Percentiles rank a stretch among this genome's conserved stretches.
Conservation (phyloP, 2,797 vertebrate genomes). For the Dromococcyx pavoninus region DNA sequence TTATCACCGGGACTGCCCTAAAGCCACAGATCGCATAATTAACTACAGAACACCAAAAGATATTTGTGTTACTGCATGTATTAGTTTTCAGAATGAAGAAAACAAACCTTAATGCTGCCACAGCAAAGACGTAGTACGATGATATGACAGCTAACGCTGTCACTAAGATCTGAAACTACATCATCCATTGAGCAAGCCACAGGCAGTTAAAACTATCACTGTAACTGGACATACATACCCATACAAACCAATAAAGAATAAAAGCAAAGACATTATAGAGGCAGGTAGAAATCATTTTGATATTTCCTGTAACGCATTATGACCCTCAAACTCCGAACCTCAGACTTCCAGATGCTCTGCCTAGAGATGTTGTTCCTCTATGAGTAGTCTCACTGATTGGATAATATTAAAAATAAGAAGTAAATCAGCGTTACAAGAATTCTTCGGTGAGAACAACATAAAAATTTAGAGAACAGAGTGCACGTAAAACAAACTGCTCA, state of each 20-base stretch:
- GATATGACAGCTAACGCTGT: background rate
- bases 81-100: background rate
- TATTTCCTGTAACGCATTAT: background rate
- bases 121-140: background rate
- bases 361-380: background rate
- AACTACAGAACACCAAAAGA: background rate
- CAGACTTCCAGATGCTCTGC: background rate
- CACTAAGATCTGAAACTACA: background rate
- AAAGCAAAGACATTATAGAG: background rate
- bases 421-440: background rate
- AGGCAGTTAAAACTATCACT: background rate
- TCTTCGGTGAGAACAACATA: background rate
- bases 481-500: slow-evolving; percentile 66
- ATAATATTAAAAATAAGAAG: background rate
- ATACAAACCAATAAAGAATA: background rate
- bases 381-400: background rate
- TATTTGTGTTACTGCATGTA: background rate
- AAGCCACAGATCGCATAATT: slow-evolving; percentile 39
- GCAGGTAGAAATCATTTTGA: background rate
- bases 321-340: background rate
- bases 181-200: background rate
- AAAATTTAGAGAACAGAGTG: background rate
- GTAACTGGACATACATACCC: background rate
- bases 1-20: slow-evolving; percentile 90
- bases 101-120: background rate